Percentiles rank a stretch among this genome's conserved stretches.
phyloP scores from a whole-genome alignment of 2,888 invertebrate species.

The Hypselothyrea guttata region DNA sequence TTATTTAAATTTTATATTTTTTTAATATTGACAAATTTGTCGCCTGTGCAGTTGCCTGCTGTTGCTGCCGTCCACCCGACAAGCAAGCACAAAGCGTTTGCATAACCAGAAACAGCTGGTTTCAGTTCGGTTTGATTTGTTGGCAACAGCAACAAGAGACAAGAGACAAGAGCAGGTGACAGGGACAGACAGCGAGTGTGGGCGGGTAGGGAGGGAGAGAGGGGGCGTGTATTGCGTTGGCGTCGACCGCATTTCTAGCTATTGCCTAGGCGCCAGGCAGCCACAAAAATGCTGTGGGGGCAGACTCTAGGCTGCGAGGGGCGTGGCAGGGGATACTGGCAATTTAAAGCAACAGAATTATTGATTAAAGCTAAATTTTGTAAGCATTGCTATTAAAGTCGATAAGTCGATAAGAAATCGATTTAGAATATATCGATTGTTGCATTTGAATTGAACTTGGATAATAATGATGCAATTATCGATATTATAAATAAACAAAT shows the following conservation, averaged over 20 bases:
- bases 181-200: too few species aligned
- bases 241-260: constrained; percentile 62
- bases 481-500: too few species aligned
- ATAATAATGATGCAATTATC: too few species aligned
- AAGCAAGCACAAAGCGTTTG: constrained; percentile 20
- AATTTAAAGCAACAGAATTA: too few species aligned
- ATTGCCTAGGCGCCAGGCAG: constrained; percentile 60
- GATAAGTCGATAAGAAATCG: too few species aligned
- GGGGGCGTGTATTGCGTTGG: constrained; percentile 7
- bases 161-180: constrained; percentile 19
- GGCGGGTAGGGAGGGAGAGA: too few species aligned
- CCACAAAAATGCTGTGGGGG: constrained; percentile 41
- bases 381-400: too few species aligned
- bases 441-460: too few species aligned
- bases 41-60: constrained; percentile 19
- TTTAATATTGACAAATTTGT: constrained; percentile 29
- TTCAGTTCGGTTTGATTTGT: constrained; percentile 50
- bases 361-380: too few species aligned
- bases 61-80: constrained; percentile 26
- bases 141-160: constrained; percentile 47
- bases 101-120: constrained; percentile 51
- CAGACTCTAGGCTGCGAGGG: too few species aligned
- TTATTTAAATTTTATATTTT: too few species aligned
- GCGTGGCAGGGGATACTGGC: neutral
- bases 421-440: too few species aligned